Base-by-base conservation (phyloP, 2,797 vertebrate genomes). In the Parauchenoglanis punctatus region DNA sequence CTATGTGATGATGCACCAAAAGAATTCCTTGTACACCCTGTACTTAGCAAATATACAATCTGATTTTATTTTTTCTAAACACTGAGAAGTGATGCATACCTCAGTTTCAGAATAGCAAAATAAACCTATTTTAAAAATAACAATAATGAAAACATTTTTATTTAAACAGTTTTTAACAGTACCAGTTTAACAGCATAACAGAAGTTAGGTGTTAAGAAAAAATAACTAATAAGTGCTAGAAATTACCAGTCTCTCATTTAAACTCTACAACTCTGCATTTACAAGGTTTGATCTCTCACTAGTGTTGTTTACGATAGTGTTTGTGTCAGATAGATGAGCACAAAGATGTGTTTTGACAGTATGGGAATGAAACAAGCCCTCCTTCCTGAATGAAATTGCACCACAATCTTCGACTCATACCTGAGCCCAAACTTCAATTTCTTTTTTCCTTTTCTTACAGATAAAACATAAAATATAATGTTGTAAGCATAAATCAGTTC, bases 261-360 rank as follows among this genome's bases (percentile, higher is more conserved):
- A 77, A n/a, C 15, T 77, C n/a, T 31, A 20, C 2, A 56, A 11
- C n/a, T 31, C 25, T 49, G 49, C 44, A 49, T 75, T 75, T 75
- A 2, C 2, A 5, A 76, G 73, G 13, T 0, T 56, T 31, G 49
- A 77, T 23, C 52, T 7, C 12, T 31, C 76, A 56, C 49, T 31
- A 31, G 76, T 77, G 75, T 54, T 56, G 75, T 56, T 77, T 56
- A n/a, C 52, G 52, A 56, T 77, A 31, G 52, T 54, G n/a, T 54
- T 77, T 77, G 75, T 77, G 52, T 56, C 75, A 31, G 49, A 77
- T 31, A 31, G 15, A 77, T 18, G 75, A 77, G 17, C 17, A 18
- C 75, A 77, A 18, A 31, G 15, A 77, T 77, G 52, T 56, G 75
- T 56, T 56, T 77, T 31, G n/a, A 54, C 75, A 77, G 49, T 18